phyloP scores from a whole-genome alignment of 1,140 invertebrate genomes.

The Maconellicoccus hirsutus region DNA sequence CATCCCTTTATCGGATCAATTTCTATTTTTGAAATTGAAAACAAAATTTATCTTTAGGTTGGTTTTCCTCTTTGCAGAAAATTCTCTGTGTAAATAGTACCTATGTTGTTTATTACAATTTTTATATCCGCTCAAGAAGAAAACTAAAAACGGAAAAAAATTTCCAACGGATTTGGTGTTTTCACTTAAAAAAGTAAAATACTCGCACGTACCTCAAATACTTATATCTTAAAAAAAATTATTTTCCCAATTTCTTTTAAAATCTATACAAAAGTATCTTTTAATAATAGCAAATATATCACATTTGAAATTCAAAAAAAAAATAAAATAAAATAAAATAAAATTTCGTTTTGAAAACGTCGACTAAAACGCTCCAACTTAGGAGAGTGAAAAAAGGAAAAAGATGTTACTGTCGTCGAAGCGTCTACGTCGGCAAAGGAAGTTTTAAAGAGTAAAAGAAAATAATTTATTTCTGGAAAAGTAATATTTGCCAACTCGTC shows the following conservation, averaged over 20 bases:
- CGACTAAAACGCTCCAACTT: neutral
- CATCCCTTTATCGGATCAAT: too few relatives aligned
- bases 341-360: neutral
- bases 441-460: slow-evolving; percentile 1
- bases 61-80: too few relatives aligned
- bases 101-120: too few relatives aligned
- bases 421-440: neutral
- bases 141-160: neutral
- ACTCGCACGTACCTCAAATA: neutral
- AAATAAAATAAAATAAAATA: neutral
- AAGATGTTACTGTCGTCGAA: neutral
- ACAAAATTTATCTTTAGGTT: too few relatives aligned
- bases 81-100: too few relatives aligned
- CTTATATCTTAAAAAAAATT: neutral
- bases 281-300: neutral
- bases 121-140: too few relatives aligned
- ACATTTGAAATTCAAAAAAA: neutral
- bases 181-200: neutral
- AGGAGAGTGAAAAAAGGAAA: neutral
- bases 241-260: neutral
- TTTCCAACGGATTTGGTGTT: neutral
- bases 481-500: neutral
- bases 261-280: neutral
- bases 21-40: too few relatives aligned
- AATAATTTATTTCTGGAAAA: neutral